phyloP scores from a whole-genome alignment of 2,888 invertebrate genomes.

The Tubiluchus corallicola region DNA sequence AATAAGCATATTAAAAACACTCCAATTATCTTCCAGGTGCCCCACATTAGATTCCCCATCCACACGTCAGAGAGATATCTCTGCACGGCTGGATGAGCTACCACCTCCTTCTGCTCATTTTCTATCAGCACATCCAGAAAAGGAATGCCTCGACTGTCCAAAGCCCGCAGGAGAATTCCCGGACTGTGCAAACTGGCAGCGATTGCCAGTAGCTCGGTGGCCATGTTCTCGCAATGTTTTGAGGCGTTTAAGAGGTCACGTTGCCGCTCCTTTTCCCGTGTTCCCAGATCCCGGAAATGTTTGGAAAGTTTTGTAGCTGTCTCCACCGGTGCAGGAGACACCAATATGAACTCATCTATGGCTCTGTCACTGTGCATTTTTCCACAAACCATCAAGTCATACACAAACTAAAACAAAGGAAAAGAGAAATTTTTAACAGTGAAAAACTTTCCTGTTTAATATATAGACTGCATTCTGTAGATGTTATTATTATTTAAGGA shows the following conservation, averaged over 20 bases:
- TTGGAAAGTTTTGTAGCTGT: slow-evolving; percentile 93
- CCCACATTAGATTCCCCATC: slow-evolving; percentile 92
- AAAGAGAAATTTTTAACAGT: not conserved
- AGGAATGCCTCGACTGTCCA: slow-evolving; percentile 79
- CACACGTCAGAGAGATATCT: slow-evolving; percentile 60
- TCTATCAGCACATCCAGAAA: slow-evolving; percentile 92
- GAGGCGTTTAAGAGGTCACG: slow-evolving; percentile 88
- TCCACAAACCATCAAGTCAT: slow-evolving; percentile 93
- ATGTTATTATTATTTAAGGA: too few species aligned
- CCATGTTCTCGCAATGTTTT: slow-evolving; percentile 92
- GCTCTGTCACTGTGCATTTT: slow-evolving; percentile 80
- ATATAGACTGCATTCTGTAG: too few species aligned
- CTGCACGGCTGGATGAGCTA: slow-evolving; percentile 30
- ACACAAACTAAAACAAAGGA: slow-evolving; percentile 48
- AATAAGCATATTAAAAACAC: slow-evolving; percentile 78
- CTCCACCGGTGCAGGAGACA: slow-evolving; percentile 98
- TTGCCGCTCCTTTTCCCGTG: slow-evolving; percentile 83
- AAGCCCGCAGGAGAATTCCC: slow-evolving; percentile 78
- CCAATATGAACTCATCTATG: slow-evolving; percentile 87
- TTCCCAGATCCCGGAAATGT: slow-evolving; percentile 40
- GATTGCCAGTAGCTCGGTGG: slow-evolving; percentile 78
- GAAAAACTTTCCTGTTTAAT: too few species aligned
- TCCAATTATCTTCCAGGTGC: slow-evolving; percentile 78
- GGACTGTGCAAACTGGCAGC: slow-evolving; percentile 88
- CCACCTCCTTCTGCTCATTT: slow-evolving; percentile 83